Percentiles rank a stretch among this genome's conserved stretches.
Conservation (phyloP, 1,140 invertebrate genomes). For the Drosophila bipectinata region DNA sequence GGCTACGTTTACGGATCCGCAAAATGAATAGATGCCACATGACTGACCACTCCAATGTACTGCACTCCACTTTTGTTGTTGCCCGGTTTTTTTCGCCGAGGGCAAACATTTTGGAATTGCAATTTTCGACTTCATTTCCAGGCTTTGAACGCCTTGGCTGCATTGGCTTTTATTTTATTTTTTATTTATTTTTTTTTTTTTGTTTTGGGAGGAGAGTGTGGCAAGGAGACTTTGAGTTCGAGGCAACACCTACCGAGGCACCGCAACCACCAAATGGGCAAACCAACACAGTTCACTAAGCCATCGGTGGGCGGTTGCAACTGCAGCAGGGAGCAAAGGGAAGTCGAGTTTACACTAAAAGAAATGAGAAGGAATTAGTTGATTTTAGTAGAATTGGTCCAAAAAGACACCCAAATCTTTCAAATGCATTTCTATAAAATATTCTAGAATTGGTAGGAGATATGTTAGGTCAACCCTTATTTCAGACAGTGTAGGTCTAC, state of each 20-base stretch:
- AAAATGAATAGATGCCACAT: constrained; percentile 69
- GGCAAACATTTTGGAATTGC: constrained; percentile 82
- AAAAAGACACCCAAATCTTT: too few relatives aligned
- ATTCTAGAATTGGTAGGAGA: not conserved
- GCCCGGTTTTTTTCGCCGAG: constrained; percentile 52
- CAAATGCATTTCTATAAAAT: too few relatives aligned
- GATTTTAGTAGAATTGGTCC: too few relatives aligned
- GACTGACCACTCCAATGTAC: constrained; percentile 62
- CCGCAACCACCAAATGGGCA: constrained; percentile 50
- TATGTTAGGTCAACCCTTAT: not conserved
- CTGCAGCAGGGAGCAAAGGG: constrained; percentile 9
- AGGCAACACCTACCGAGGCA: constrained; percentile 70
- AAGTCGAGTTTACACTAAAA: constrained; percentile 10
- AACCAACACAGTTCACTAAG: constrained; percentile 46
- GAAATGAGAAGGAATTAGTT: not conserved
- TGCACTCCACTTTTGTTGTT: constrained; percentile 58
- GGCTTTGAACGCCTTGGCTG: constrained; percentile 47
- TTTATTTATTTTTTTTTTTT: constrained; percentile 15
- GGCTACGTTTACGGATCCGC: constrained; percentile 19
- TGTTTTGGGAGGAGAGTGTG: constrained; percentile 7
- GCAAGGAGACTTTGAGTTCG: constrained; percentile 23
- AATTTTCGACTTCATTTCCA: constrained; percentile 82
- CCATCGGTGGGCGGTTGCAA: constrained; percentile 20
- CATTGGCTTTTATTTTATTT: constrained; percentile 3
- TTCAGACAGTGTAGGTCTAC: constrained; percentile 15